Percentiles rank a stretch among this genome's conserved stretches.
Conservation (phyloP, 2,888 invertebrate species). For the Lysandra coridon region DNA sequence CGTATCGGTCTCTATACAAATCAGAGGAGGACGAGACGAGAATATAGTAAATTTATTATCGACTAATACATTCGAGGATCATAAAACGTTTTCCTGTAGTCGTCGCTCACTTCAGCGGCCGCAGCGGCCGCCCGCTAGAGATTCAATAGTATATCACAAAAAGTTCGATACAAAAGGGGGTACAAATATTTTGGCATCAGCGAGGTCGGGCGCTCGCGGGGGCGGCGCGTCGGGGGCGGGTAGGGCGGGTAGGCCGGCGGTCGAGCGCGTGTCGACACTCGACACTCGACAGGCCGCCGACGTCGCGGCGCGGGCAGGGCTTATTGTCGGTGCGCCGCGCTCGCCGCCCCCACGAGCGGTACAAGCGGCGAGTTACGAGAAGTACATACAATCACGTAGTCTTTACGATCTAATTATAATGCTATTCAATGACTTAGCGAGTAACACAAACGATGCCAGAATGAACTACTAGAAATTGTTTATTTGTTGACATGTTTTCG, state of each 20-base stretch:
- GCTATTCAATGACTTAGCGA: neutral
- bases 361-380: neutral
- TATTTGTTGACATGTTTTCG: neutral
- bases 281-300: neutral
- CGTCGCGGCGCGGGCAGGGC: neutral
- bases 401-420: neutral
- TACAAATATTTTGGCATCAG: constrained; percentile 11
- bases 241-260: neutral
- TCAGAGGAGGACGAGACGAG: constrained; percentile 1
- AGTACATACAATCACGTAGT: neutral
- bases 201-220: neutral
- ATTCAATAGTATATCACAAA: constrained; percentile 15
- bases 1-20: neutral
- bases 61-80: neutral
- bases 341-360: neutral
- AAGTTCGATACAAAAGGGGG: neutral
- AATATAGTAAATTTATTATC: neutral
- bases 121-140: neutral
- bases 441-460: neutral
- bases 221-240: neutral
- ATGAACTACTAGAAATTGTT: neutral
- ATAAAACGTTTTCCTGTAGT: constrained; percentile 16
- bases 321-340: constrained; percentile 3
- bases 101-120: neutral
- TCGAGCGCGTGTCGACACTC: neutral